These are phyloP conservation scores for Mesoligia furuncula DNA, from an alignment of 2,888 invertebrate species.

Conservation along the genomic window DNA sequence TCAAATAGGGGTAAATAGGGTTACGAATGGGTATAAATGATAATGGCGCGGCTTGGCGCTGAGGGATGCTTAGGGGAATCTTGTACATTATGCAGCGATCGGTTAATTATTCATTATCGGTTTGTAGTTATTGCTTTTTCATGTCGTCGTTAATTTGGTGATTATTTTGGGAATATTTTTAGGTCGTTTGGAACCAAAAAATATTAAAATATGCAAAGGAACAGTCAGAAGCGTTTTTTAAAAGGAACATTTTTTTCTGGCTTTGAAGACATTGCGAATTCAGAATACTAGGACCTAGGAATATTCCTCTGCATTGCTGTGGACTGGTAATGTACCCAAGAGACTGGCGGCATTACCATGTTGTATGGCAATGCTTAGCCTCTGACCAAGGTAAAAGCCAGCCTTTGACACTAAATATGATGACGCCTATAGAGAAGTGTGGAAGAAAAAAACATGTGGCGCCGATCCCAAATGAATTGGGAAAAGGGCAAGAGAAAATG, in stretches of 20 bases:
- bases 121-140: conserved; percentile 1
- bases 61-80: conserved; percentile 38
- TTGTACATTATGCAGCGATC: conserved; percentile 45
- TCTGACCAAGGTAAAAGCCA: no score
- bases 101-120: conserved; percentile 21
- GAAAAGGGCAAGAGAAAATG: no score
- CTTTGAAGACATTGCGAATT: background rate
- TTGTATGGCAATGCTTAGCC: no score
- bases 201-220: background rate
- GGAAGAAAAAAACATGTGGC: no score
- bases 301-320: no score
- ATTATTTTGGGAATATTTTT: background rate
- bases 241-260: background rate
- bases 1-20: conserved; percentile 61
- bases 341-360: no score
- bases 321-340: no score
- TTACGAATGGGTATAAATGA: conserved; percentile 58
- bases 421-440: background rate
- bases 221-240: background rate
- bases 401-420: background rate
- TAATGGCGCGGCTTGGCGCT: conserved; percentile 52
- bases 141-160: background rate
- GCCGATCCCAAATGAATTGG: no score
- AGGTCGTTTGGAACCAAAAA: background rate
- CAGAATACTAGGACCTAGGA: no score